Conservation (phyloP, 2,888 invertebrate species). For the Xanthorhoe designata region DNA sequence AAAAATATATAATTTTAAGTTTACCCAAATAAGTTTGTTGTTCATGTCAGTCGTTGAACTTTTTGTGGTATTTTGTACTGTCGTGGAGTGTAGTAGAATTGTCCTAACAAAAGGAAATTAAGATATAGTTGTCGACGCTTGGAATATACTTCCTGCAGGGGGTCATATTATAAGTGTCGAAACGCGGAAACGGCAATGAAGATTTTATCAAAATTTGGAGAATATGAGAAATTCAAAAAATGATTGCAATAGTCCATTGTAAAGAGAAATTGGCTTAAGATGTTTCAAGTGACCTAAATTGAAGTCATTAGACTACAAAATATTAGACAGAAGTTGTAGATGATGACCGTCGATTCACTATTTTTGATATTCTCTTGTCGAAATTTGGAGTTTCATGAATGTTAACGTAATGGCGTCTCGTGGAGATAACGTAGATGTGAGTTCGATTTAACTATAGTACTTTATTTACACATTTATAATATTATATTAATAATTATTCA, state of each 20-base stretch:
- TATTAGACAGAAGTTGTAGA: conserved; percentile 78
- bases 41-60: conserved; percentile 22
- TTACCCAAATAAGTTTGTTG: conserved; percentile 5
- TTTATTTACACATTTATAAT: conserved; percentile 83
- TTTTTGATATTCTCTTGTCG: conserved; percentile 86
- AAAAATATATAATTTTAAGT: conserved; percentile 26
- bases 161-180: conserved; percentile 21
- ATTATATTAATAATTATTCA: conserved; percentile 58
- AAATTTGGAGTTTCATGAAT: conserved; percentile 80
- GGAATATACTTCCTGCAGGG: conserved; percentile 4
- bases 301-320: conserved; percentile 75
- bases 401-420: conserved; percentile 68
- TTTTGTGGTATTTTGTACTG: conserved; percentile 19
- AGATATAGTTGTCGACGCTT: conserved; percentile 23
- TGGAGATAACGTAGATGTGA: conserved; percentile 69
- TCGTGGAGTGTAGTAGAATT: conserved; percentile 6
- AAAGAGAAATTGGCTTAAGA: conserved; percentile 66
- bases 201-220: conserved; percentile 37
- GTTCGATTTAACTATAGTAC: conserved; percentile 78
- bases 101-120: conserved; percentile 14
- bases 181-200: conserved; percentile 39
- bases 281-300: conserved; percentile 76
- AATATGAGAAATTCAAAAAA: conserved; percentile 59
- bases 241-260: conserved; percentile 71
- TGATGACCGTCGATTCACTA: conserved; percentile 80